Evolutionary conservation across 2,113 vertebrate species (phyloP).

Genomic region (Notechis scutatus): DNA sequence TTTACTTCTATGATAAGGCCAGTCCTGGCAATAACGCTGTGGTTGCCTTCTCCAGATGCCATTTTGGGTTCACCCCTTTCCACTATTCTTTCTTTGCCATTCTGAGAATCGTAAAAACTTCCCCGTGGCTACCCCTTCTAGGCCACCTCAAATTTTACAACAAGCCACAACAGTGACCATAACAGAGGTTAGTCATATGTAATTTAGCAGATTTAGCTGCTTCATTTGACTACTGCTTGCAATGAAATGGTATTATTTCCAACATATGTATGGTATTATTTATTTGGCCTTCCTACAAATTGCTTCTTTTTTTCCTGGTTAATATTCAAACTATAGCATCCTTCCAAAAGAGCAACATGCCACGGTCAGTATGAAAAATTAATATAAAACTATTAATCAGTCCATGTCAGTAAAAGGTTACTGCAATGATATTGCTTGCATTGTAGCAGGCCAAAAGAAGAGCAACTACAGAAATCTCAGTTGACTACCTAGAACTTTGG

Average conservation of each 20-base stretch:
- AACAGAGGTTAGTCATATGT: neutral
- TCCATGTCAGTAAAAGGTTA: neutral
- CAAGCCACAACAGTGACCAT: neutral
- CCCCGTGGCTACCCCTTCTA: neutral
- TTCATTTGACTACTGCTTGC: neutral
- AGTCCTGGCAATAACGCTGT: neutral
- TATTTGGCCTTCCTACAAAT: neutral
- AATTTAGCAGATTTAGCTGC: neutral
- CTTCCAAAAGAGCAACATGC: neutral
- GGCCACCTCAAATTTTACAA: neutral
- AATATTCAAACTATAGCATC: neutral
- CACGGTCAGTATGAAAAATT: neutral
- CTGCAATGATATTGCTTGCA: neutral
- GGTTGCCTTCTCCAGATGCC: neutral
- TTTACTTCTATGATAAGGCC: neutral
- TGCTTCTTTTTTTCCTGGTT: neutral
- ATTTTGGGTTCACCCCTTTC: neutral
- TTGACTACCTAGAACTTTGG: neutral
- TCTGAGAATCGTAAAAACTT: neutral
- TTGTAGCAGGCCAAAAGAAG: neutral
- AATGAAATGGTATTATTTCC: neutral
- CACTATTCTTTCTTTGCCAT: neutral
- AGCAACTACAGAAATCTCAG: neutral
- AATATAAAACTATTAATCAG: neutral
- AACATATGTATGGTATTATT: neutral